Percentiles rank a stretch among this genome's conserved stretches.
phyloP scores from a whole-genome alignment of 2,888 invertebrate species.

The Cosmia pyralina region DNA sequence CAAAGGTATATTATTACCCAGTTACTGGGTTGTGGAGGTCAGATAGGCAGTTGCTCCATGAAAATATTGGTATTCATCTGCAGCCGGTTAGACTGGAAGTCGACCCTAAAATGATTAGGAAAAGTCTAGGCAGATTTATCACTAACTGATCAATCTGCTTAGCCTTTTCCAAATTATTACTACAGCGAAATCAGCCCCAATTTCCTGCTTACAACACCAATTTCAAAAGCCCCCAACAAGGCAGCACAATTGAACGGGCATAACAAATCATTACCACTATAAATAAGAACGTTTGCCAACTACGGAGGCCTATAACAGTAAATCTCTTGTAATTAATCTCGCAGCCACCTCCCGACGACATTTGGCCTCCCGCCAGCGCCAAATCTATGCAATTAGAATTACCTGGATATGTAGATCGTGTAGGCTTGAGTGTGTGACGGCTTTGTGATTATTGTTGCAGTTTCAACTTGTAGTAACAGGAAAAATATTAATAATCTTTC shows the following conservation, averaged over 20 bases:
- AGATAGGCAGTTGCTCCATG: no score
- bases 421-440: constrained; percentile 29
- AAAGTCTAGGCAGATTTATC: no score
- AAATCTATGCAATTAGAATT: constrained; percentile 72
- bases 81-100: no score
- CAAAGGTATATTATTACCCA: no score
- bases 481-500: background rate
- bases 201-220: background rate
- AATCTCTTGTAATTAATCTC: constrained; percentile 67
- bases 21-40: no score
- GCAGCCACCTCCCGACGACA: constrained; percentile 63
- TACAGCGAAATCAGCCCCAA: no score
- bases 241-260: constrained; percentile 54
- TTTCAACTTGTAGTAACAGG: background rate
- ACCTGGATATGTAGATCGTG: constrained; percentile 67
- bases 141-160: no score
- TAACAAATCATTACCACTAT: constrained; percentile 66
- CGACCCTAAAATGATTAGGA: no score
- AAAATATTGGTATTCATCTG: no score
- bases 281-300: constrained; percentile 67
- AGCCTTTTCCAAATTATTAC: no score
- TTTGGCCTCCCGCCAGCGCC: constrained; percentile 61
- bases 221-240: constrained; percentile 17
- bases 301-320: constrained; percentile 61
- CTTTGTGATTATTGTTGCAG: background rate